Base-by-base conservation (phyloP, 2,888 invertebrate species). In the Monopis laevigella region DNA sequence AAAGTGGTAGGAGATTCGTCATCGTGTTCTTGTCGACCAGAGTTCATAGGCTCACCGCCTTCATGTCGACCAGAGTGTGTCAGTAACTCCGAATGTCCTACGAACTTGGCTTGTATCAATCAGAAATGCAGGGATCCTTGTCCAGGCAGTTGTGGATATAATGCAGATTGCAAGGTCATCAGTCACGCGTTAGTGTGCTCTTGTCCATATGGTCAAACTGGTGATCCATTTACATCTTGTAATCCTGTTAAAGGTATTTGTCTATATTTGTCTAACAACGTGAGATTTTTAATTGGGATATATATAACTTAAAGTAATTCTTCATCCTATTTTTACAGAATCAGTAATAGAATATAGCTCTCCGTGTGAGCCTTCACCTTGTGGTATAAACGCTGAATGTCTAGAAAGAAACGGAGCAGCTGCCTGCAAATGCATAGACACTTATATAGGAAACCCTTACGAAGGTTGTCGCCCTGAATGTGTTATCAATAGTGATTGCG, bases 401-500 rank as follows among this genome's bases (percentile, higher is more conserved):
- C 67, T 77, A 40, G 80, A 78, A 66, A 72, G 85, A 44, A 88
- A 89, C 52, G 83, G 82, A 10, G 87, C 86, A 53, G 88, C 87
- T 1, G 84, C 88, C 24, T 91, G 90, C 58, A 86, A 84, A 51
- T 91, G 91, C 58, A 58, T 86, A 30, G 82, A 86, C 14, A 77
- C 81, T 44, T 88, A 85, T 53, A 53, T 75, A 38, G 74, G 71
- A 30, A 71, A 77, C 49, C 77, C 75, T 43, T 70, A 73, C 48
- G 70, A 80, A 48, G 91, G 90, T 13, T 93, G 93, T 60, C 83
- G 88, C 43, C 91, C 91, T 1, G 92, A 93, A 68, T 93, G 93
- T 63, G 83, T 89, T 3, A 84, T 90, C 40, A 92, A 91, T 58
- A 85, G 87, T 10, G 93, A 93, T 59, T 93, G 93, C 56, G 71